These are phyloP conservation scores for Cheilosia soror DNA, from an alignment of 2,888 invertebrate genomes.

Conservation along the genomic window DNA sequence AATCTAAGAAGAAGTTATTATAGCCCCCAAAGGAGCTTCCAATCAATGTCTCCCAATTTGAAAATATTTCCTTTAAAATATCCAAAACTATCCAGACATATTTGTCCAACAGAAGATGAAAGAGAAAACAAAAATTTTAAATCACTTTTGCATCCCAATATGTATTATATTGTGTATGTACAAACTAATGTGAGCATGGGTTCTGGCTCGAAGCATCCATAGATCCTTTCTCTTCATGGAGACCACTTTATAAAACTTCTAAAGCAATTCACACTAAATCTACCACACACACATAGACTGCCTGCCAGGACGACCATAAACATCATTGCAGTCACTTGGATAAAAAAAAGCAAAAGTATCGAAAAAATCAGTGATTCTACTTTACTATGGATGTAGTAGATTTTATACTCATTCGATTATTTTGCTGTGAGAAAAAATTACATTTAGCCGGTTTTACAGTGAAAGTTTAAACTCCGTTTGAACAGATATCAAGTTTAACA, in stretches of 20 bases:
- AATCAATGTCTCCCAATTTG: not conserved
- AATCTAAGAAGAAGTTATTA: not conserved
- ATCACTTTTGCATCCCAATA: not conserved
- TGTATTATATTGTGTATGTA: not conserved
- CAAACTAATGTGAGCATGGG: not conserved
- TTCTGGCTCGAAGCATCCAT: not conserved
- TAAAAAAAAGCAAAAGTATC: not conserved
- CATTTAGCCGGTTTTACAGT: no score
- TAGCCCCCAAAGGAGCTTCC: not conserved
- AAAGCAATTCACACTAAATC: conserved; percentile 26
- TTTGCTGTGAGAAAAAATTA: no score
- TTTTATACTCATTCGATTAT: no score
- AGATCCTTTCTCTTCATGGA: not conserved
- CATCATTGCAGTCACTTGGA: conserved; percentile 12
- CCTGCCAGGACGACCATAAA: conserved; percentile 17
- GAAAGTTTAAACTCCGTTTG: no score
- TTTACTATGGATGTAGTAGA: no score
- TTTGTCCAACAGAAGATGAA: not conserved
- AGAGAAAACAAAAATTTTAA: not conserved
- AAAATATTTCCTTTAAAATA: not conserved
- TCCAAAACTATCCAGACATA: conserved; percentile 1
- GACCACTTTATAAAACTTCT: conserved; percentile 25
- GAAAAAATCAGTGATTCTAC: no score
- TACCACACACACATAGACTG: not conserved
- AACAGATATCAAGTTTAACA: no score